These are phyloP conservation scores for Lumbricus terrestris DNA, from an alignment of 2,888 invertebrate species.

Conservation along the genomic window DNA sequence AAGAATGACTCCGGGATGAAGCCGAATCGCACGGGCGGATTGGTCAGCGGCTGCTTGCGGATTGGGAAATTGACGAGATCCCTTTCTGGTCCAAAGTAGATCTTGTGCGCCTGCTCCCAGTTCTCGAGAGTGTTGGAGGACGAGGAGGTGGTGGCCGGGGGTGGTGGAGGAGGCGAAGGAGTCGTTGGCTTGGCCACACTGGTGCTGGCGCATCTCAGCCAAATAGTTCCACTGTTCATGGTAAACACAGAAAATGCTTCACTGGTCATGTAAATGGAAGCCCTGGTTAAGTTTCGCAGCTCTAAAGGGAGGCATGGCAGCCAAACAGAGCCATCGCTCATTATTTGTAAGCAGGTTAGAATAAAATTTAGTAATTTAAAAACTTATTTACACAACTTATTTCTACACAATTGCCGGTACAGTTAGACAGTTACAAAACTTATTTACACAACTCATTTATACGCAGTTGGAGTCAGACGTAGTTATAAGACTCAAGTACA, in stretches of 20 bases:
- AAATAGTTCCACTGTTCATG: neutral
- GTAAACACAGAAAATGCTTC: neutral
- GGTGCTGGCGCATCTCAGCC: neutral
- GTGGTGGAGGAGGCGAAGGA: constrained; percentile 8
- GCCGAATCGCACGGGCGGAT: constrained; percentile 77
- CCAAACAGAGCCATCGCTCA: no score
- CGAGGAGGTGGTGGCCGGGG: neutral
- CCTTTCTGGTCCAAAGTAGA: constrained; percentile 65
- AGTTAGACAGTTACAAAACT: no score
- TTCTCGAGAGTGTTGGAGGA: constrained; percentile 27
- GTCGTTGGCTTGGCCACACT: neutral
- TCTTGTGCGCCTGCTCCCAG: constrained; percentile 50
- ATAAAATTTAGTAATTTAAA: no score
- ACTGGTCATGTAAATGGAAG: neutral
- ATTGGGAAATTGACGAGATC: constrained; percentile 77
- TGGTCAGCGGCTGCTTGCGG: constrained; percentile 69
- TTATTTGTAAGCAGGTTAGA: no score
- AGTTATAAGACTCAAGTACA: no score
- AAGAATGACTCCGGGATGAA: constrained; percentile 96
- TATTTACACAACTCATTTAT: no score
- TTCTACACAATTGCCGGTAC: no score
- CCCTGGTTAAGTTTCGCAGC: no score
- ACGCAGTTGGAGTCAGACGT: no score
- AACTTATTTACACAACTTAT: no score
- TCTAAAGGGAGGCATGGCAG: no score